Evolutionary conservation across 1,140 invertebrate genomes (phyloP).

Genomic region (Zaprionus camerounensis): DNA sequence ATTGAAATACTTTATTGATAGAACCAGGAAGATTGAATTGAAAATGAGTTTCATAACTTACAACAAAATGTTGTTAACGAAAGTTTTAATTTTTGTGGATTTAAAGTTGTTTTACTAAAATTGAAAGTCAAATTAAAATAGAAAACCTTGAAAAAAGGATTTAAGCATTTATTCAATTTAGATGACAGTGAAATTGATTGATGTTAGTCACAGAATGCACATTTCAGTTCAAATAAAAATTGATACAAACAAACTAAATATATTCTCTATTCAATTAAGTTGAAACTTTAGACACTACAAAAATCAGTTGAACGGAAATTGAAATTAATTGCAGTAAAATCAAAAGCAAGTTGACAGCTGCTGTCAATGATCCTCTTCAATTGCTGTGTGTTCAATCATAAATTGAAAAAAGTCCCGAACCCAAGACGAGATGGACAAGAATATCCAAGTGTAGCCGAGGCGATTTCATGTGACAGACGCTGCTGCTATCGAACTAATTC

Average conservation of each 20-base stretch:
- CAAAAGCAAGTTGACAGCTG: background rate
- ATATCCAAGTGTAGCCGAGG: background rate
- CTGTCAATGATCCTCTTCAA: background rate
- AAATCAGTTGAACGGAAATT: background rate
- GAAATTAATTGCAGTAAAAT: background rate
- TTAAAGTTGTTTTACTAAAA: no score
- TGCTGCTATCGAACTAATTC: slow-evolving; percentile 19
- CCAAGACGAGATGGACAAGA: background rate
- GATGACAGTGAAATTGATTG: background rate
- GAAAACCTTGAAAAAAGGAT: background rate
- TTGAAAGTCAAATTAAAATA: background rate
- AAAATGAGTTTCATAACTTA: background rate
- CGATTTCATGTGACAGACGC: background rate
- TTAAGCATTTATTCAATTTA: no score
- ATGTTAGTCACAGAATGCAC: no score
- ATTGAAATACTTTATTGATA: no score
- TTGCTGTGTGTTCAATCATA: slow-evolving; percentile 1
- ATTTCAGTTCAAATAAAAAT: no score
- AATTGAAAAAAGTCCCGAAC: background rate
- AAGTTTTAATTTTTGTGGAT: no score
- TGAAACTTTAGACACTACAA: background rate
- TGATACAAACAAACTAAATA: no score
- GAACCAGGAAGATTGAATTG: no score
- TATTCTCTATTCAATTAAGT: no score
- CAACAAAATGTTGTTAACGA: no score